These are phyloP conservation scores for Tubiluchus corallicola DNA, from an alignment of 2,888 invertebrate species.

Conservation along the genomic window DNA sequence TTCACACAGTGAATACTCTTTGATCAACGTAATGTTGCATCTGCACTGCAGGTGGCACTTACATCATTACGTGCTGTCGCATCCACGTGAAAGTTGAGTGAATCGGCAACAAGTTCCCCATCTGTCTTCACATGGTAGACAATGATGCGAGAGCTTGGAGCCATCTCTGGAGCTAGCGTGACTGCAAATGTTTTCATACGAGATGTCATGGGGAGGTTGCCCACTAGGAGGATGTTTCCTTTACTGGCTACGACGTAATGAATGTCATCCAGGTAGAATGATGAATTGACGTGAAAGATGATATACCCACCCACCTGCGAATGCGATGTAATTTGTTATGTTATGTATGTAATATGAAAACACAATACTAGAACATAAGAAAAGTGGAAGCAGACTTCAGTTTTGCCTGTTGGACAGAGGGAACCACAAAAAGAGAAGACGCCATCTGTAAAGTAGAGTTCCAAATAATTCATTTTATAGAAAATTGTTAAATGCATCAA, in stretches of 20 bases:
- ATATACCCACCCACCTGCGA: slow-evolving; percentile 85
- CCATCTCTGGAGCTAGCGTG: slow-evolving; percentile 39
- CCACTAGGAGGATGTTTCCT: slow-evolving; percentile 65
- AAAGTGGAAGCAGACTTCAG: too few relatives aligned
- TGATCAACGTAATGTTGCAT: too few relatives aligned
- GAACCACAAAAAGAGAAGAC: too few relatives aligned
- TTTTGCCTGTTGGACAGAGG: too few relatives aligned
- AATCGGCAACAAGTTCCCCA: slow-evolving; percentile 73
- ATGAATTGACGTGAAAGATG: slow-evolving; percentile 77
- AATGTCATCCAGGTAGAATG: slow-evolving; percentile 69
- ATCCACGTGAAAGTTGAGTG: slow-evolving; percentile 87
- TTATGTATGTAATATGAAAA: too few relatives aligned
- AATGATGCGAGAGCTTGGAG: slow-evolving; percentile 72
- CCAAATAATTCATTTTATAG: too few relatives aligned
- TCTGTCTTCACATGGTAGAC: slow-evolving; percentile 62
- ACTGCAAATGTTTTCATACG: slow-evolving; percentile 34
- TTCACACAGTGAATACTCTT: too few relatives aligned
- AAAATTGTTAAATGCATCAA: too few relatives aligned
- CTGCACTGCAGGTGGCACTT: too few relatives aligned
- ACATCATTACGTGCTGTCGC: slow-evolving; percentile 80
- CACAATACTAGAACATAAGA: too few relatives aligned
- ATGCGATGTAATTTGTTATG: too few relatives aligned
- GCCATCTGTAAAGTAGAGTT: too few relatives aligned
- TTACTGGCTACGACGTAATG: slow-evolving; percentile 66
- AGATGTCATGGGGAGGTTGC: slow-evolving; percentile 62